Percentiles rank a stretch among this genome's conserved stretches.
These are phyloP conservation scores for Taenioides sp. DNA, from an alignment of 2,797 vertebrate species.

Conservation along the genomic window DNA sequence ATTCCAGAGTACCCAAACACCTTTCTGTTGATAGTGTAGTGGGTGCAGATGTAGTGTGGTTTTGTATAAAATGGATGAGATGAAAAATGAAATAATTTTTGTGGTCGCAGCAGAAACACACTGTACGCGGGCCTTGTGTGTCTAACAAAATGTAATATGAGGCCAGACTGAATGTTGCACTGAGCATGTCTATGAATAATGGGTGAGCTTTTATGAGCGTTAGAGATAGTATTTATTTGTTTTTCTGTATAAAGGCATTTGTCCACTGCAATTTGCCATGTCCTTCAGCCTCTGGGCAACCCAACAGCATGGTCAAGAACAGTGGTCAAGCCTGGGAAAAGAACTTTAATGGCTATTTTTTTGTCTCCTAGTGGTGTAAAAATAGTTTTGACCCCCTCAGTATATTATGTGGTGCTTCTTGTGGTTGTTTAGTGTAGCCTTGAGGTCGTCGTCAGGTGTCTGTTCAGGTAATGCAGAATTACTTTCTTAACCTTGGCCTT, in stretches of 20 bases:
- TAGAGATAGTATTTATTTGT: neutral
- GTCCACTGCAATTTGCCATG: neutral
- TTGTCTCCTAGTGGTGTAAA: no score
- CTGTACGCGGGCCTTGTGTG: neutral
- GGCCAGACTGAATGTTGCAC: neutral
- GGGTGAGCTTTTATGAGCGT: neutral
- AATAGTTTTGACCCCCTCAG: no score
- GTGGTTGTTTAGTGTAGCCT: no score
- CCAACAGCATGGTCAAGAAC: neutral
- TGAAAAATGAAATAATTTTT: neutral
- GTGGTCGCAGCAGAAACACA: neutral
- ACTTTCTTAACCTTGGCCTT: no score
- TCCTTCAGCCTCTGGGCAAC: neutral
- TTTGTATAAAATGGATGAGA: neutral
- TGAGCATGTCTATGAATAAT: neutral
- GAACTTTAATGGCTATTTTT: no score
- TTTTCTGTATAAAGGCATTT: no score
- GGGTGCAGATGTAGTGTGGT: neutral
- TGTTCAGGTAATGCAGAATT: no score
- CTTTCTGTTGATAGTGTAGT: neutral
- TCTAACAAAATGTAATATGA: neutral
- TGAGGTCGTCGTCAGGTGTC: no score
- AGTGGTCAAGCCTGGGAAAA: neutral
- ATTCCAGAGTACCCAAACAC: neutral
- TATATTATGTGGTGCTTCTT: no score